These are phyloP conservation scores for Otolemur garnettii DNA, from an alignment of 2,113 vertebrate genomes.

Conservation along the genomic window DNA sequence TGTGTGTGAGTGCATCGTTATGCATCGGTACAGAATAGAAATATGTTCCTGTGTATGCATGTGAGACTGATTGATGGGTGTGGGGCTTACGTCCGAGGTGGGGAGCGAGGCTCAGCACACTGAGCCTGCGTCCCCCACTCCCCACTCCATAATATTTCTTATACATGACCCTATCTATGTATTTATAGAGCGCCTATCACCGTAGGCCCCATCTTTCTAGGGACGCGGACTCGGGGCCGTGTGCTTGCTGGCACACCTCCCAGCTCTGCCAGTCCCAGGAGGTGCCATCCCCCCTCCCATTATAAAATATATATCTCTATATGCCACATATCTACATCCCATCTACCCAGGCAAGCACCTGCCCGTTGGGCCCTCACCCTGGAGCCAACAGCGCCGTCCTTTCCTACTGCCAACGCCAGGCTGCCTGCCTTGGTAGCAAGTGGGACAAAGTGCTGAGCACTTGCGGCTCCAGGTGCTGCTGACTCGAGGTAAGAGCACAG, in stretches of 20 bases:
- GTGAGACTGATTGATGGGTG: slow-evolving; percentile 55
- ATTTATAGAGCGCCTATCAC: slow-evolving; percentile 81
- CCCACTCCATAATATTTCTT: slow-evolving; percentile 75
- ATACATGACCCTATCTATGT: slow-evolving; percentile 82
- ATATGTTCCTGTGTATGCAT: slow-evolving; percentile 65
- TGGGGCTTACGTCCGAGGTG: slow-evolving; percentile 66
- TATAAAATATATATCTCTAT: slow-evolving; percentile 87
- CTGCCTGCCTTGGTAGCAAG: slow-evolving; percentile 63
- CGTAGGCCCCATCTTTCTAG: slow-evolving; percentile 80
- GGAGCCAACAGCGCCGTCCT: slow-evolving; percentile 65
- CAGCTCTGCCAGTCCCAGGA: slow-evolving; percentile 82
- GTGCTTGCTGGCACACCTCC: slow-evolving; percentile 78
- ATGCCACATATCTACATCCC: slow-evolving; percentile 86
- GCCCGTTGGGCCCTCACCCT: slow-evolving; percentile 72
- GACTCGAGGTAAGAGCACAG: slow-evolving; percentile 87
- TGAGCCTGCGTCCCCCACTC: slow-evolving; percentile 32
- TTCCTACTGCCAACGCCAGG: slow-evolving; percentile 69
- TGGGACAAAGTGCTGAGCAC: slow-evolving; percentile 37
- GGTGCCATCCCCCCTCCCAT: slow-evolving; percentile 83
- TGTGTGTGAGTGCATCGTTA: background rate
- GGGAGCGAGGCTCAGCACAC: slow-evolving; percentile 60
- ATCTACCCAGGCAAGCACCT: slow-evolving; percentile 78
- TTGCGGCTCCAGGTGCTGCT: slow-evolving; percentile 65
- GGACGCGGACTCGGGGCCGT: slow-evolving; percentile 80
- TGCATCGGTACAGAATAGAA: slow-evolving; percentile 31